Evolutionary conservation across 2,888 invertebrate genomes (phyloP), one percentile per base, ranked within the genome.

Genomic region (Drosophila stalkeri): DNA sequence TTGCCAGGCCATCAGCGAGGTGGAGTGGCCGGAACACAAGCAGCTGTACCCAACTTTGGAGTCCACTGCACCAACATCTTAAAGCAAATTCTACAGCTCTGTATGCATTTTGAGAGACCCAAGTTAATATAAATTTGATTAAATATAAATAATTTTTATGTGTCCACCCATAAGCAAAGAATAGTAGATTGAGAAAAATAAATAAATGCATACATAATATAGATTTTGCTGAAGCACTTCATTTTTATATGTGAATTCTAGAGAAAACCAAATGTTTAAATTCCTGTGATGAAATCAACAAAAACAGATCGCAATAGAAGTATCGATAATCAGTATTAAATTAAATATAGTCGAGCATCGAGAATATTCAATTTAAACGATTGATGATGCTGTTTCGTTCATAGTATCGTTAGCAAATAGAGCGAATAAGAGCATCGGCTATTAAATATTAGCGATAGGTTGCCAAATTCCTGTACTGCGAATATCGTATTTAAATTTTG

Each of bases 11-110:
- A 83, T 90, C 41, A 88, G 88, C 59, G 77, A 77, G 41, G 60
- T 78, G 47, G 89, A 88, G 56, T 89, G 89, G 90, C 67, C 85
- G 11, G 75, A 77, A 33, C 89, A 88, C 51, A 54, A 63, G 14
- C 71, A 78, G 20, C 18, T 67, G 23, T 89, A 81, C 31, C 51
- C 59, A 16, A 57, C 60, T 31, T 11, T 80, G 39, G 46, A 70
- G 64, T 79, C 77, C 16, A 3, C 57, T n/a, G 52, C 64, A 20
- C 75, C 77, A 43, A 14, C 59, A 47, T 56, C 56, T 59, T 75
- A 67, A 52, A 56, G 56, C 56, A 61, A 11, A 16, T 43, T 44
- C 20, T 16, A 39, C 47, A 20, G 57, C 12, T 65, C 43, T 35
- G 66, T 76, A 75, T 75, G 75, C 77, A 75, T 67, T 67, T 76